These are phyloP conservation scores for Scaptomyza cyrtandrae DNA, from an alignment of 2,888 invertebrate species.

Conservation along the genomic window DNA sequence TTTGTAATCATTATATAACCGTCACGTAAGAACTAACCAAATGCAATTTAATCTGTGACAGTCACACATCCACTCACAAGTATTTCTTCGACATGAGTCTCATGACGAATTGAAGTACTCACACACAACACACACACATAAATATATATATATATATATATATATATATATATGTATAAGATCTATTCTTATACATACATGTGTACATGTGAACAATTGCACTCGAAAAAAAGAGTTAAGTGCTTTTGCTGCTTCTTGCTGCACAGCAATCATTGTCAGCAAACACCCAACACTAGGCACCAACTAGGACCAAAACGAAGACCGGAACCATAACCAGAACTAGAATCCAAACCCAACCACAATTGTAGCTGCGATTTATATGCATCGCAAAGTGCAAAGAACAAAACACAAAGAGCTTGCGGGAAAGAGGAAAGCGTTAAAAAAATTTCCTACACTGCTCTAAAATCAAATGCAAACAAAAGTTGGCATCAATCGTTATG, in stretches of 20 bases:
- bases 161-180: too few relatives aligned
- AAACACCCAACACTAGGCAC: slow-evolving; percentile 53
- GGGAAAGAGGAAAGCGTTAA: slow-evolving; percentile 10
- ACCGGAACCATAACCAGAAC: slow-evolving; percentile 4
- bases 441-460: slow-evolving; percentile 20
- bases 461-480: slow-evolving; percentile 78
- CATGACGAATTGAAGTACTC: slow-evolving; percentile 42
- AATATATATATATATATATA: too few relatives aligned
- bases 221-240: slow-evolving; percentile 61
- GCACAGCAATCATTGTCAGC: slow-evolving; percentile 75
- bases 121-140: not conserved
- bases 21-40: slow-evolving; percentile 27
- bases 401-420: slow-evolving; percentile 30
- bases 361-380: slow-evolving; percentile 61
- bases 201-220: not conserved
- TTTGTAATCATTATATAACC: slow-evolving; percentile 66
- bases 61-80: slow-evolving; percentile 41
- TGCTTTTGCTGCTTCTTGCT: slow-evolving; percentile 71
- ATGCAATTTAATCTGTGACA: slow-evolving; percentile 65
- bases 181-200: not conserved
- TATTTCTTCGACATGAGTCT: slow-evolving; percentile 46
- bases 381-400: slow-evolving; percentile 62
- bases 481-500: slow-evolving; percentile 76
- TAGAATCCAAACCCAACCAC: slow-evolving; percentile 24
- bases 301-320: slow-evolving; percentile 11